Percentiles rank a stretch among this genome's conserved stretches.
Conservation (phyloP, 2,113 vertebrate species). For the Amphiprion percula region DNA sequence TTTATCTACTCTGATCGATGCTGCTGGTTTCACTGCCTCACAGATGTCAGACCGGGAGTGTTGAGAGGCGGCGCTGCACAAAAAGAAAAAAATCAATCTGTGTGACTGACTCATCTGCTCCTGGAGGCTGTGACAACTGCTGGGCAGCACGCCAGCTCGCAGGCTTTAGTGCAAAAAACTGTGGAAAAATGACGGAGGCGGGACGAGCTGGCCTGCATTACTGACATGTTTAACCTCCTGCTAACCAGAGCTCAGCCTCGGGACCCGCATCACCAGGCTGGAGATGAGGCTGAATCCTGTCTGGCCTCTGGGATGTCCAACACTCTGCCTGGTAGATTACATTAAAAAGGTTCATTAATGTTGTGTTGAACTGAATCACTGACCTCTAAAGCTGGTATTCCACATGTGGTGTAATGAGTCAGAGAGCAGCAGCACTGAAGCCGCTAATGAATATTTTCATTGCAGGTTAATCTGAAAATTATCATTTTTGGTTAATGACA, state of each 20-base stretch:
- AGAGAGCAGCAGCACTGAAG: too few relatives aligned
- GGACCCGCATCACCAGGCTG: conserved; percentile 3
- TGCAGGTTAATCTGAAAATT: too few relatives aligned
- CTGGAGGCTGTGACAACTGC: conserved; percentile 55
- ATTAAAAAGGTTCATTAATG: neutral
- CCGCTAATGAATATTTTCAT: too few relatives aligned
- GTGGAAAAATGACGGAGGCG: conserved; percentile 37
- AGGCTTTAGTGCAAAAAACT: conserved; percentile 42
- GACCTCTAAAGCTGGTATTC: too few relatives aligned
- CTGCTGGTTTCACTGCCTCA: neutral
- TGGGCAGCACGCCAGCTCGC: conserved; percentile 61
- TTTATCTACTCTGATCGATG: conserved; percentile 4
- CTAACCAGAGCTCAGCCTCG: conserved; percentile 25
- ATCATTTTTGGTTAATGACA: too few relatives aligned
- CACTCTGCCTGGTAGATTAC: too few relatives aligned
- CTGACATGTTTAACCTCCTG: conserved; percentile 47
- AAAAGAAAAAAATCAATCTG: conserved; percentile 39
- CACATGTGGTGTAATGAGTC: too few relatives aligned
- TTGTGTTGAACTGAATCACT: neutral
- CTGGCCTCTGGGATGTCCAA: neutral
- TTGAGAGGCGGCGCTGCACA: conserved; percentile 47
- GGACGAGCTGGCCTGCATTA: conserved; percentile 29
- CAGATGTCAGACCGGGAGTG: conserved; percentile 11
- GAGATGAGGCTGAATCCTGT: neutral
- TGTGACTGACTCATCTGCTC: conserved; percentile 57